Conservation (phyloP, 2,888 invertebrate species). For the Elegia similella region DNA sequence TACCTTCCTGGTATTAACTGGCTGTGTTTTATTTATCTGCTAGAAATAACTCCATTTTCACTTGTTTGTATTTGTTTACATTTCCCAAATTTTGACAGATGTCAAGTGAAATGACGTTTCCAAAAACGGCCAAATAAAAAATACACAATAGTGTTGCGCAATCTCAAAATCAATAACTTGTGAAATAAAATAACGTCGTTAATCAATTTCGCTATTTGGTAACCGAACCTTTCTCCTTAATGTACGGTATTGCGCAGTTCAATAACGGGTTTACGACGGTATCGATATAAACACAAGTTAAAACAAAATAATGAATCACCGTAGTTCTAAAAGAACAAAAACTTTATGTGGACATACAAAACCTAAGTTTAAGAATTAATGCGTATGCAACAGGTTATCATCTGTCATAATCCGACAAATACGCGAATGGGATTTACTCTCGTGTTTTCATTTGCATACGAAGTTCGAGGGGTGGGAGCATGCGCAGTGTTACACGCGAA, state of each 20-base stretch:
- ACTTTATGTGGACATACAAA: conserved; percentile 33
- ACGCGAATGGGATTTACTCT: conserved; percentile 69
- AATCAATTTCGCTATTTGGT: conserved; percentile 9
- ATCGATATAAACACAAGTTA: conserved; percentile 30
- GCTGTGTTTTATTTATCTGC: no score
- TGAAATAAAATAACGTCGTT: conserved; percentile 24
- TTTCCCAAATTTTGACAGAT: not conserved
- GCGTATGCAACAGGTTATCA: conserved; percentile 74
- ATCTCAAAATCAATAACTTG: conserved; percentile 26
- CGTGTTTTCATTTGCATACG: conserved; percentile 68
- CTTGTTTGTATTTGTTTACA: conserved; percentile 19
- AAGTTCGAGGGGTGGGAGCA: conserved; percentile 50
- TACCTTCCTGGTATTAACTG: no score
- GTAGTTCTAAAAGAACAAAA: conserved; percentile 32
- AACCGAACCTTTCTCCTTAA: conserved; percentile 23
- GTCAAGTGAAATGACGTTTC: not conserved
- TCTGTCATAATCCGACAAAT: conserved; percentile 71
- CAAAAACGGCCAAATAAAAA: conserved; percentile 12
- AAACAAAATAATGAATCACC: conserved; percentile 21
- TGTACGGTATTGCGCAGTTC: conserved; percentile 43
- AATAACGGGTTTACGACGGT: conserved; percentile 32
- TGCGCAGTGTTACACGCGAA: conserved; percentile 57
- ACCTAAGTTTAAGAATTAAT: conserved; percentile 65
- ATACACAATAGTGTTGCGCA: conserved; percentile 39
- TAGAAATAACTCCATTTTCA: no score